phyloP scores from a whole-genome alignment of 2,797 vertebrate species.

The Coccyzus lansbergi region DNA sequence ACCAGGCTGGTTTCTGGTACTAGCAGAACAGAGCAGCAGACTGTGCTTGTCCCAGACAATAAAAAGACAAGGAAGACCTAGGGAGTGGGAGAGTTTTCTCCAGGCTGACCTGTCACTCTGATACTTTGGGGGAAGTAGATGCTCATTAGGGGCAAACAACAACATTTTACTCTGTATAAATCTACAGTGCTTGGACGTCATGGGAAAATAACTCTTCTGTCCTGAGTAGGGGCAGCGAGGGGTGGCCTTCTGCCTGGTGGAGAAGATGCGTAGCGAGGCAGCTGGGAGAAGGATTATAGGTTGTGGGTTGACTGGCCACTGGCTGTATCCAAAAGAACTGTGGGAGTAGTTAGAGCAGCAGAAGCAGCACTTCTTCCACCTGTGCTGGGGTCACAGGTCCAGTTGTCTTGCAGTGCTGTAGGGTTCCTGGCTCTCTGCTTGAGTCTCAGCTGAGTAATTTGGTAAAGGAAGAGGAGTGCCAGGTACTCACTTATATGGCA shows the following conservation, averaged over 20 bases:
- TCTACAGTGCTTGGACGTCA: not conserved
- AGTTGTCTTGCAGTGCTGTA: accelerated
- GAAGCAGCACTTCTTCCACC: not conserved
- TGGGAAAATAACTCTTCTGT: not conserved
- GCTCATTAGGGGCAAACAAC: not conserved
- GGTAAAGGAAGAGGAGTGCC: not conserved
- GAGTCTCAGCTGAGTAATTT: not conserved
- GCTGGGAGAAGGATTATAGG: not conserved
- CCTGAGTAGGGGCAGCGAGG: not conserved
- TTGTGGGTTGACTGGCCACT: accelerated
- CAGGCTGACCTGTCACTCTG: not conserved
- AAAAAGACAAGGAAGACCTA: not conserved
- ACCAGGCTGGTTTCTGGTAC: not conserved
- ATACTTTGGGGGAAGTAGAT: not conserved
- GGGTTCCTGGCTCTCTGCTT: accelerated
- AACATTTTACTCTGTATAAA: not conserved
- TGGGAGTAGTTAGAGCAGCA: not conserved
- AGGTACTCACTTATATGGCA: accelerated
- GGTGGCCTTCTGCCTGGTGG: not conserved
- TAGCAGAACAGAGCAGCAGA: not conserved
- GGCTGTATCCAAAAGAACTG: not conserved
- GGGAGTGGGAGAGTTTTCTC: not conserved
- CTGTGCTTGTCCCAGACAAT: not conserved
- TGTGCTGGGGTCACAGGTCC: accelerated
- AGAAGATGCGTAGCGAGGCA: accelerated